These are phyloP conservation scores for Tineola bisselliella DNA, from an alignment of 2,888 invertebrate species.

Conservation along the genomic window DNA sequence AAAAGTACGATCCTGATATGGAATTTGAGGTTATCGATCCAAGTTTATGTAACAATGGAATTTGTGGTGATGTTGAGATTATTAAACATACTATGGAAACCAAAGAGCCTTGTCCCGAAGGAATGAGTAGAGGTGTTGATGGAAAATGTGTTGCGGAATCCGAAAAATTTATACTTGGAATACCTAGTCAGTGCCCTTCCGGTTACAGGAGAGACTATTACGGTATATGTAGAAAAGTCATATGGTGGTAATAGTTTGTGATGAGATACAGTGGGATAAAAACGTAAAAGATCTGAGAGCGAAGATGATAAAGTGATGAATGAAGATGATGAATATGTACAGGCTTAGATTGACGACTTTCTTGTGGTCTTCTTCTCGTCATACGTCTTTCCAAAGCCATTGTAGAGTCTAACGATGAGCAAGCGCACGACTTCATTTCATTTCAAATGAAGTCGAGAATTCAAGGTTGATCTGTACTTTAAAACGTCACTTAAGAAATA, in stretches of 20 bases:
- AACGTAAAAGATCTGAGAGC: too few relatives aligned
- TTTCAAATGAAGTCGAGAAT: too few relatives aligned
- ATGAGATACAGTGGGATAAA: background rate
- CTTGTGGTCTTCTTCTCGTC: too few relatives aligned
- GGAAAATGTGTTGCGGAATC: conserved; percentile 30
- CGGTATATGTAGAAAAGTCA: background rate
- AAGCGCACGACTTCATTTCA: too few relatives aligned
- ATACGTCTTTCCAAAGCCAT: too few relatives aligned
- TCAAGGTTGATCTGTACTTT: too few relatives aligned
- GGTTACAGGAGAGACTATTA: conserved; percentile 37
- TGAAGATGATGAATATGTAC: too few relatives aligned
- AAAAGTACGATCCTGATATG: background rate
- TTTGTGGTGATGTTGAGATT: background rate
- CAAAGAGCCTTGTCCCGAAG: conserved; percentile 20
- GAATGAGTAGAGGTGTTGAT: conserved; percentile 26
- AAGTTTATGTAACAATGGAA: background rate
- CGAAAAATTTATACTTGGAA: conserved; percentile 38
- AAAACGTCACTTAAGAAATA: too few relatives aligned
- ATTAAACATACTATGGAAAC: background rate
- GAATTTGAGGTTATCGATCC: background rate
- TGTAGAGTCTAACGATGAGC: too few relatives aligned
- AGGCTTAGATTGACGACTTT: too few relatives aligned
- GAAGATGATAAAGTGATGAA: too few relatives aligned
- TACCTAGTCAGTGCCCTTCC: conserved; percentile 45
- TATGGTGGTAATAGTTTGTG: background rate